Base-by-base conservation (phyloP, 2,888 invertebrate genomes). In the Pyrrhosoma nymphula region DNA sequence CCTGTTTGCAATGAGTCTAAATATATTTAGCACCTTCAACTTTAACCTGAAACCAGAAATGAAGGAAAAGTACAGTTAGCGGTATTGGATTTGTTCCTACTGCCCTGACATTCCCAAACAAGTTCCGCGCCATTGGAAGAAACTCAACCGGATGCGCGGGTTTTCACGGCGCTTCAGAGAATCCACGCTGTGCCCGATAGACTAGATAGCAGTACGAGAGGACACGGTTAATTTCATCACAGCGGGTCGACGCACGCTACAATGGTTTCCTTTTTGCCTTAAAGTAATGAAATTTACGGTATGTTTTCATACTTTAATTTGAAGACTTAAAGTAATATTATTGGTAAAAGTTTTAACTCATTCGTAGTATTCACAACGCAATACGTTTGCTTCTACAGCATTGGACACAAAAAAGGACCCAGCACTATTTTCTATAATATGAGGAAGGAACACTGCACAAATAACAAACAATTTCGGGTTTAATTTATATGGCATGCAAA, bases 11-110 rank as follows among this genome's bases (percentile, higher is more conserved):
- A 35, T 82, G 82, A 35, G 35, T 26, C 16, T 35, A 26, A 16
- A 82, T n/a, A 16, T 10, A 75, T 75, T 82, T 82, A 82, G 82
- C 12, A 30, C 35, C 18, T 35, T 82, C 82, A 82, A 35, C 82
- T 82, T 35, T 82, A 82, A 82, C 82, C 82, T 82, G 35, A 82
- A 82, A 82, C 82, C 82, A 82, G 82, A 82, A 82, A 82, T 35
- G 35, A 12, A 12, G 82, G 82, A 82, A 14, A 60, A 82, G 82
- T 82, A 82, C 82, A 82, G 82, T 82, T 82, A 82, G 82, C 30
- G 30, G 35, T 35, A 82, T 35, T 82, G 82, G 82, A 82, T 82
- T 82, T 18, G 35, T 35, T 82, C 82, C 30, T 82, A 35, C 30
- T 82, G 82, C 82, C 16, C 35, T 16, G 30, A 35, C 82, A n/a